phyloP scores from a whole-genome alignment of 1,140 invertebrate genomes.

The Berghia stephanieae region DNA sequence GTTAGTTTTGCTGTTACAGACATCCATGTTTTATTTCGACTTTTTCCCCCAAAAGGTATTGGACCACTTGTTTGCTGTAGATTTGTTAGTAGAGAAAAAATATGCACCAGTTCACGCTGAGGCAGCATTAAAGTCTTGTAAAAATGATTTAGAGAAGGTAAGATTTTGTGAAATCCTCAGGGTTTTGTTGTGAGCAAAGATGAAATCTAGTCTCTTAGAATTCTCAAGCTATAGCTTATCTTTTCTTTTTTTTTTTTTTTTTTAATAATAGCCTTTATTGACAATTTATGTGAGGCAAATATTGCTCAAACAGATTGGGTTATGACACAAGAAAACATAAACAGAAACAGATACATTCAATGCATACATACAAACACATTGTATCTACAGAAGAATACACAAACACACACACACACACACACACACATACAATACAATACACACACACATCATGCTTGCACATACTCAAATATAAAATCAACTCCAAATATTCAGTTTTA shows the following conservation, averaged over 20 bases:
- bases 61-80: conserved; percentile 69
- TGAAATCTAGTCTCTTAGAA: not conserved
- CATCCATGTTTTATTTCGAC: no score
- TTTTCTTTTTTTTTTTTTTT: not conserved
- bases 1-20: no score
- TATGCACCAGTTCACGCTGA: conserved; percentile 72
- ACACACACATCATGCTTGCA: not conserved
- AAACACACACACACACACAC: not conserved
- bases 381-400: not conserved
- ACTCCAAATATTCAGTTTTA: not conserved
- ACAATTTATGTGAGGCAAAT: not conserved
- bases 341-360: not conserved
- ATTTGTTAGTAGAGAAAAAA: conserved; percentile 76
- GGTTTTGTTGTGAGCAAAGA: not conserved
- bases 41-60: no score
- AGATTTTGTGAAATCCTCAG: no score
- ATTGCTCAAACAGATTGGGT: not conserved
- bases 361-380: no score
- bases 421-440: not conserved
- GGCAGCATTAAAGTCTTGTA: conserved; percentile 67
- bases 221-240: not conserved
- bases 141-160: conserved; percentile 68
- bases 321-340: not conserved
- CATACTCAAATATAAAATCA: conserved; percentile 3
- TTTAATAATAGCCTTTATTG: not conserved